phyloP scores from a whole-genome alignment of 2,113 vertebrate species.

The Brachypteracias leptosomus region DNA sequence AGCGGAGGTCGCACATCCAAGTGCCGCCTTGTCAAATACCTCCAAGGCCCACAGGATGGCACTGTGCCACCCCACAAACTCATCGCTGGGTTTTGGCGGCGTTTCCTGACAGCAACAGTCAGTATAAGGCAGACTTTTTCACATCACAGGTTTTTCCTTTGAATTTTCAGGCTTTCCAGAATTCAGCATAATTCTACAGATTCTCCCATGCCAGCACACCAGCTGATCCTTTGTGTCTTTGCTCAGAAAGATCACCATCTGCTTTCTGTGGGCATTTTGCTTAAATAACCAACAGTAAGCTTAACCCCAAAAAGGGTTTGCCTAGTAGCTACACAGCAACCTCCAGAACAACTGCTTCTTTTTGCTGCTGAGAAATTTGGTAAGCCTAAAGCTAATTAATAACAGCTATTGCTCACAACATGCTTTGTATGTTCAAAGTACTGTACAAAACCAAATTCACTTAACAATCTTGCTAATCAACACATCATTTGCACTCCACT shows the following conservation, averaged over 20 bases:
- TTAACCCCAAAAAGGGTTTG: not conserved
- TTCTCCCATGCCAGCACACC: not conserved
- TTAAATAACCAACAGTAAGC: not conserved
- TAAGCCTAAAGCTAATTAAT: not conserved
- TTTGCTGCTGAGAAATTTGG: not conserved
- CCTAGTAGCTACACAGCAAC: not conserved
- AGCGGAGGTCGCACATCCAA: not conserved
- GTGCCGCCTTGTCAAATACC: not conserved
- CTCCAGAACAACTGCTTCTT: not conserved
- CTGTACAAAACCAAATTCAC: not conserved
- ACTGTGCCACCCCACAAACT: not conserved
- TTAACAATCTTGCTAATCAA: not conserved
- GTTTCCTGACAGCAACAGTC: not conserved
- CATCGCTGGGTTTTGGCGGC: accelerated
- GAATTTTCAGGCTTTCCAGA: not conserved
- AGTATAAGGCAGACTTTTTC: not conserved
- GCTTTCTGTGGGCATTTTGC: not conserved
- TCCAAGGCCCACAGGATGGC: not conserved
- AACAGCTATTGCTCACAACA: not conserved
- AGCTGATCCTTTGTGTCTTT: not conserved
- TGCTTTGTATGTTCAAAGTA: not conserved
- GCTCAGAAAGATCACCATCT: not conserved
- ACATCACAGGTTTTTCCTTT: not conserved
- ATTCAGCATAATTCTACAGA: not conserved
- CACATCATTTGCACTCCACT: not conserved